Conservation (phyloP, 1,140 invertebrate genomes). For the Trichonephila inaurata region DNA sequence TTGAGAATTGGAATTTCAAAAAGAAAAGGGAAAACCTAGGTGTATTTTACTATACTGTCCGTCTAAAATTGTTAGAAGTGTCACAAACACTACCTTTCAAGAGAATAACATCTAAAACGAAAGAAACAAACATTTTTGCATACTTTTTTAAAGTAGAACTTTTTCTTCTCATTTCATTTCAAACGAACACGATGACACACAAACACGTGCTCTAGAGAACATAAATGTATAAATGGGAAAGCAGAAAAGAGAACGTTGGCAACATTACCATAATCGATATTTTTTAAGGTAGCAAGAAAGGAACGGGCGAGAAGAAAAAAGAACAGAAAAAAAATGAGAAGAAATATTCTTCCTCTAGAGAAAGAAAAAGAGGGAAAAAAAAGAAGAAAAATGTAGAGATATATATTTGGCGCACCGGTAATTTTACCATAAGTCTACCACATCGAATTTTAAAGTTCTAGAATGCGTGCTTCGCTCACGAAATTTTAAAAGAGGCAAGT, state of each 20-base stretch:
- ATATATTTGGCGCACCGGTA: constrained; percentile 54
- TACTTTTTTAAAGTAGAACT: neutral
- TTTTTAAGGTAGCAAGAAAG: constrained; percentile 1
- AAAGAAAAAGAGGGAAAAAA: neutral
- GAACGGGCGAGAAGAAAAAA: neutral
- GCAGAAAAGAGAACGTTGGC: neutral
- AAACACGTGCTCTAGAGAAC: neutral
- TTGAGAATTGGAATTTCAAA: neutral
- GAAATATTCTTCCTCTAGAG: neutral
- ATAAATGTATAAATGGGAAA: constrained; percentile 33
- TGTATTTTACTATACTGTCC: neutral
- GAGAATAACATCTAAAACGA: neutral
- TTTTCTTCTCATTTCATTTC: neutral
- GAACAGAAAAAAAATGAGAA: neutral
- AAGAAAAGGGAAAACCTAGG: neutral
- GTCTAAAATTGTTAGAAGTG: neutral
- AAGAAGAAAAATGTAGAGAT: constrained; percentile 57
- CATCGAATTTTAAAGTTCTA: constrained; percentile 53
- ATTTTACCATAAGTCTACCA: constrained; percentile 52
- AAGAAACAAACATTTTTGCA: neutral
- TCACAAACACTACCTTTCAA: neutral
- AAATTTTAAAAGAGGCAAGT: constrained; percentile 31
- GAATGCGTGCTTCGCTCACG: constrained; percentile 26
- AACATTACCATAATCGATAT: constrained; percentile 46
- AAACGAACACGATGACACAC: neutral